phyloP scores from a whole-genome alignment of 2,888 invertebrate genomes.

The Noctua janthina region DNA sequence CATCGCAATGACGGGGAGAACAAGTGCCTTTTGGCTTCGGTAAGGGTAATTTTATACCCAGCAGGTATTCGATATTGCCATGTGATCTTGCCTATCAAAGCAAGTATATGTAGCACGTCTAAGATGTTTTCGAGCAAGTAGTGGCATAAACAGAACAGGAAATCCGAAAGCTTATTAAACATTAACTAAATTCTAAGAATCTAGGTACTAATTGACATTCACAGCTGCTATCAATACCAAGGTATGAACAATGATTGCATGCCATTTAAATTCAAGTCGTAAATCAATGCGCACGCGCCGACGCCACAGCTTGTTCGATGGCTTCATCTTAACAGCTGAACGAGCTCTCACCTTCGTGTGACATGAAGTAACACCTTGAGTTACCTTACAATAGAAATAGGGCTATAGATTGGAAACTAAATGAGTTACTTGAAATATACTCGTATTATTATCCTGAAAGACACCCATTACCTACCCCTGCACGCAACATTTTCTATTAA shows the following conservation, averaged over 20 bases:
- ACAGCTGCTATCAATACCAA: background rate
- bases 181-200: constrained; percentile 1
- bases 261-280: constrained; percentile 31
- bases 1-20: too few species aligned
- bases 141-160: background rate
- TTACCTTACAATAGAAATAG: too few species aligned
- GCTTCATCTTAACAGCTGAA: constrained; percentile 25
- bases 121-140: background rate
- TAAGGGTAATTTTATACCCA: too few species aligned
- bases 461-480: background rate
- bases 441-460: background rate
- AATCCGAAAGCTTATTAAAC: background rate
- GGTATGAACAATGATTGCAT: constrained; percentile 23
- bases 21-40: too few species aligned
- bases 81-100: background rate
- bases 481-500: background rate
- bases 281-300: constrained; percentile 33
- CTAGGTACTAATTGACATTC: constrained; percentile 12
- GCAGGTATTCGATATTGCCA: background rate
- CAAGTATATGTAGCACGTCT: background rate
- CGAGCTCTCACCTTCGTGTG: background rate
- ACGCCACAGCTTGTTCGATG: background rate
- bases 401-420: too few species aligned
- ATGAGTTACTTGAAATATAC: too few species aligned
- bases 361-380: constrained; percentile 9